These are phyloP conservation scores for Eueremaeus valkanovi DNA, from an alignment of 2,888 invertebrate species.

Conservation along the genomic window DNA sequence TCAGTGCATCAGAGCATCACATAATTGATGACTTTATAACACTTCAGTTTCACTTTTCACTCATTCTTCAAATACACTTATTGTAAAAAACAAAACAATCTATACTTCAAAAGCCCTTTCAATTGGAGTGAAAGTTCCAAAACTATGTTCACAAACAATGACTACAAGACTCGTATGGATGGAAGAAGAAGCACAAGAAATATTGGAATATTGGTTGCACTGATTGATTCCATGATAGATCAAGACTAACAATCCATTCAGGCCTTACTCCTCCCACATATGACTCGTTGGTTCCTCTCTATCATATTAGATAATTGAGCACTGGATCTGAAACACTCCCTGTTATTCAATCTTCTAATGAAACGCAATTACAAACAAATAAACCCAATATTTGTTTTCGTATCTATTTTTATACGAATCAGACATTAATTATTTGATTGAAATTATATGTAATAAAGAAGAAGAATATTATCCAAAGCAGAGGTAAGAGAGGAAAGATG, in stretches of 20 bases:
- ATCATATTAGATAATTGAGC: background rate
- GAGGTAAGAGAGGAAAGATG: background rate
- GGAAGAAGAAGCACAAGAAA: background rate
- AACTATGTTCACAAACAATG: background rate
- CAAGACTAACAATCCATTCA: slow-evolving; percentile 8
- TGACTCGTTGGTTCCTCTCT: slow-evolving; percentile 14
- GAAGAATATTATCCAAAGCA: background rate
- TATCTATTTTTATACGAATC: background rate
- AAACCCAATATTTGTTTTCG: background rate
- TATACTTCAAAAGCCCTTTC: background rate
- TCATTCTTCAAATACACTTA: background rate
- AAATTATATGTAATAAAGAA: background rate
- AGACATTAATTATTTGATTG: background rate
- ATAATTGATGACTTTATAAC: slow-evolving; percentile 17
- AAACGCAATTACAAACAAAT: background rate
- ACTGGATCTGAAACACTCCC: background rate
- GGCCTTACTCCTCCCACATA: slow-evolving; percentile 9
- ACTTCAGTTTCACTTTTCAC: slow-evolving; percentile 31
- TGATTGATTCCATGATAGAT: slow-evolving; percentile 24
- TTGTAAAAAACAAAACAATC: slow-evolving; percentile 23
- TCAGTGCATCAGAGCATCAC: no score
- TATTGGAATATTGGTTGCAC: background rate
- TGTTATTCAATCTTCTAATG: background rate
- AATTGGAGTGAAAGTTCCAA: background rate
- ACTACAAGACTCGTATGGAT: background rate